phyloP scores from a whole-genome alignment of 1,140 invertebrate species.

The Protaetia brevitarsis region DNA sequence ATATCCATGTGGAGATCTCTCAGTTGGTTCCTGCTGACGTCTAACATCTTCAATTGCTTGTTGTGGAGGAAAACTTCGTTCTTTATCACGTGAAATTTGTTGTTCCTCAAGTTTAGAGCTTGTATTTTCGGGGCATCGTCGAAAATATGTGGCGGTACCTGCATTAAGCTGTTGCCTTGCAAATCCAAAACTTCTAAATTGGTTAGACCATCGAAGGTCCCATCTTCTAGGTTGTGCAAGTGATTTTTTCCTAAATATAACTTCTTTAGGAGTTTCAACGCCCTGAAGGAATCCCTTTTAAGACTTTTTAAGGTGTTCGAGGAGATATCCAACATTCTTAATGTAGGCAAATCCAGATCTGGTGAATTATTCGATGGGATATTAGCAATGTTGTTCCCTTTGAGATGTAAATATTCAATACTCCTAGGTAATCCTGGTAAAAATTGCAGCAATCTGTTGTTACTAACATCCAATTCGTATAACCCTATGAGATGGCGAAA shows the following conservation, averaged over 20 bases:
- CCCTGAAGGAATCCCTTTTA: conserved; percentile 60
- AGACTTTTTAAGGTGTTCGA: conserved; percentile 74
- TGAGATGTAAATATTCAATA: conserved; percentile 72
- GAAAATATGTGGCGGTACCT: conserved; percentile 65
- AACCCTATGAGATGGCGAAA: conserved; percentile 64
- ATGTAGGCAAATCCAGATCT: conserved; percentile 64
- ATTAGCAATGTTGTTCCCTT: conserved; percentile 67
- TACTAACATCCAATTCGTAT: conserved; percentile 75
- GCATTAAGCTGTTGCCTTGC: conserved; percentile 69
- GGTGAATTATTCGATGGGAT: conserved; percentile 63
- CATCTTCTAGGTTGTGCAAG: conserved; percentile 65
- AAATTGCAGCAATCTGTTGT: conserved; percentile 69
- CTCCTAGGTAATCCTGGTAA: conserved; percentile 70
- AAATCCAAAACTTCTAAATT: conserved; percentile 73
- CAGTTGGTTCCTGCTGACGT: conserved; percentile 75
- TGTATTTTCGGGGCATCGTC: conserved; percentile 60
- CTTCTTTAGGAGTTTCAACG: conserved; percentile 66
- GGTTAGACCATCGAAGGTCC: conserved; percentile 66
- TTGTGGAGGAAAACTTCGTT: conserved; percentile 67
- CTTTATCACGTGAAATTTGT: conserved; percentile 68
- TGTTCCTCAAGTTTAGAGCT: conserved; percentile 71
- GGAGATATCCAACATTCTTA: conserved; percentile 72
- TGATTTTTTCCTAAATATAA: conserved; percentile 77
- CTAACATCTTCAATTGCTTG: conserved; percentile 61
- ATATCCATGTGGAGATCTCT: conserved; percentile 62